A percentile compares a stretch with the other conserved stretches of the same genome.
phyloP scores from a whole-genome alignment of 1,140 invertebrate genomes.

The Drosophila orosa region DNA sequence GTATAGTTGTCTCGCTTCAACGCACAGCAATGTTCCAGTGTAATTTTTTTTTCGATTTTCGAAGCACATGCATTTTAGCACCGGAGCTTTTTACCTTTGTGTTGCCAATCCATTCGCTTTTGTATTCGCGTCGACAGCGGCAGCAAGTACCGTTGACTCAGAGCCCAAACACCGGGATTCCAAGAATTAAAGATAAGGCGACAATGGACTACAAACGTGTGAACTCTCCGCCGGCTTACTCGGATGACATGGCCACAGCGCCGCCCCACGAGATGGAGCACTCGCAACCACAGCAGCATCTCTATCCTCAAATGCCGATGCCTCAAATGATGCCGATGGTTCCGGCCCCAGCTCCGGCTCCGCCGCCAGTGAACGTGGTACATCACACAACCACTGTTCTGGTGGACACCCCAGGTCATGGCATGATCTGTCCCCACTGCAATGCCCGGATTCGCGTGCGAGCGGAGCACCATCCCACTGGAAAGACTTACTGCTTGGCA shows the following conservation, averaged over 20 bases:
- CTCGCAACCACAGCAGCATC: neutral
- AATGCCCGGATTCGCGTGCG: conserved; percentile 34
- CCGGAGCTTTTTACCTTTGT: conserved; percentile 7
- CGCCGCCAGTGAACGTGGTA: conserved; percentile 2
- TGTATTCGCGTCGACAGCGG: neutral
- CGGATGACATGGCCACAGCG: conserved; percentile 1
- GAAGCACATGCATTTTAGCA: conserved; percentile 11
- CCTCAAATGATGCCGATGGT: neutral
- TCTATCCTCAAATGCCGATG: conserved; percentile 13
- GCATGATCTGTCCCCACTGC: conserved; percentile 60
- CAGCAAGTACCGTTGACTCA: neutral
- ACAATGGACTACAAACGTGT: conserved; percentile 18
- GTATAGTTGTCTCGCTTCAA: conserved; percentile 7
- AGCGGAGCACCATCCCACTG: conserved; percentile 52
- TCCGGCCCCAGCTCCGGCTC: neutral
- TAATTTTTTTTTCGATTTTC: neutral
- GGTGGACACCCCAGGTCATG: conserved; percentile 15
- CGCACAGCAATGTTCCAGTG: neutral
- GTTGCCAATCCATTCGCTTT: neutral
- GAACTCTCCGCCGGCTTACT: conserved; percentile 14
- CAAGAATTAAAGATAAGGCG: neutral
- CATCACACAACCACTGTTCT: conserved; percentile 27
- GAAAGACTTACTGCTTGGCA: conserved; percentile 45
- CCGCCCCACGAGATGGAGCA: conserved; percentile 12
- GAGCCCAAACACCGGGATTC: neutral